Conservation (phyloP, 1,140 invertebrate genomes). For the Ceratosolen solmsi region DNA sequence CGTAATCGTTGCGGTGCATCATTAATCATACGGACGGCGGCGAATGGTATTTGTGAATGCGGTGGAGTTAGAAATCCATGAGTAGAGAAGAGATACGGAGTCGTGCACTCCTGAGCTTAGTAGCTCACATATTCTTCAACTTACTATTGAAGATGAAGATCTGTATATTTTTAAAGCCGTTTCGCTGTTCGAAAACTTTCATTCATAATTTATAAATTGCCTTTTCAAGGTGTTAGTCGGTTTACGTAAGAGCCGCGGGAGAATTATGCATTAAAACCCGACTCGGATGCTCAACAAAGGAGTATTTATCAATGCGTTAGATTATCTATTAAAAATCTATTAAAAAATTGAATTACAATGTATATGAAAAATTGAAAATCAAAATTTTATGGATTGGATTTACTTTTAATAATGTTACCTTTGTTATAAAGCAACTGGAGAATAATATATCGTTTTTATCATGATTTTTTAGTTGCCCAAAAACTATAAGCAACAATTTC, state of each 20-base stretch:
- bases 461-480: too few species aligned
- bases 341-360: too few species aligned
- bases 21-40: conserved; percentile 5
- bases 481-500: too few species aligned
- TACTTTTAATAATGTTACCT: too few species aligned
- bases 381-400: too few species aligned
- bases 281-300: not conserved
- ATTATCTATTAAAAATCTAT: too few species aligned
- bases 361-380: too few species aligned
- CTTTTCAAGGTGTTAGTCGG: not conserved
- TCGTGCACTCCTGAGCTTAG: not conserved
- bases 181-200: too few species aligned
- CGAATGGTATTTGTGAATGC: conserved; percentile 6
- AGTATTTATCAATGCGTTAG: not conserved
- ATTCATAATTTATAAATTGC: not conserved
- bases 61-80: not conserved
- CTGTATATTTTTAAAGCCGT: not conserved
- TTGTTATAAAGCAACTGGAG: too few species aligned
- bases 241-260: not conserved
- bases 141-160: not conserved
- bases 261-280: not conserved
- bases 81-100: not conserved
- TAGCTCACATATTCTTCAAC: not conserved
- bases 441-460: too few species aligned
- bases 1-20: not conserved